Evolutionary conservation across 1,140 invertebrate genomes (phyloP), one percentile per base, ranked within the genome.

Genomic region (Leptinotarsa undecemlineata): DNA sequence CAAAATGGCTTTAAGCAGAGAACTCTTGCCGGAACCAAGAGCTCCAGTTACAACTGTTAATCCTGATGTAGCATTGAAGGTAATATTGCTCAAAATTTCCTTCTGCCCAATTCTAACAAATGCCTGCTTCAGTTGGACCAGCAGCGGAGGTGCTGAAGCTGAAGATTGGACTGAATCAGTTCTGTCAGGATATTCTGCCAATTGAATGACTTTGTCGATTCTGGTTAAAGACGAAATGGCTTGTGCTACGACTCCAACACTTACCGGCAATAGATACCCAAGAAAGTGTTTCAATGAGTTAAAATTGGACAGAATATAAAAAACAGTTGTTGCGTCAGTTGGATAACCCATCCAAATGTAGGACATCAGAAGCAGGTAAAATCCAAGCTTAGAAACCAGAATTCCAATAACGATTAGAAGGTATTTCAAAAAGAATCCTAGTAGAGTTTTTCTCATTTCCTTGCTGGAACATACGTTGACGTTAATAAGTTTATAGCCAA

Each of bases 11-110:
- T 95, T 88, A 0, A 95, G 82, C 1, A 95, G 79, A 0, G 92
- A 93, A 13, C 90, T 91, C 87, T 96, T 97, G 14, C 95, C 94
- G 17, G 92, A 88, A 19, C 94, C 95, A n/a, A 96, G 92, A 68
- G 91, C 88, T 21, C 95, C 95, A 48, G 94, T 91, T 1, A 96
- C 83, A 5, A 91, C 90, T 47, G 91, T 82, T 42, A 95, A 86
- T 3, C 91, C 91, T 14, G 87, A 84, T 71, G 85, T 81, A 0
- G 90, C 86, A 5, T 85, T 85, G 20, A 93, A 78, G 51, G 84
- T 88, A 13, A 94, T 87, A 70, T 92, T 87, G 62, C 87, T 87
- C 17, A 93, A 82, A 0, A 90, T 90, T 70, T 87, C 85, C 6
- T 87, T 74, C 8, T 80, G 72, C 0, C 74, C 72, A 14, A 81